Base-by-base conservation (phyloP, 2,888 invertebrate genomes). In the Lomographa bimaculata region DNA sequence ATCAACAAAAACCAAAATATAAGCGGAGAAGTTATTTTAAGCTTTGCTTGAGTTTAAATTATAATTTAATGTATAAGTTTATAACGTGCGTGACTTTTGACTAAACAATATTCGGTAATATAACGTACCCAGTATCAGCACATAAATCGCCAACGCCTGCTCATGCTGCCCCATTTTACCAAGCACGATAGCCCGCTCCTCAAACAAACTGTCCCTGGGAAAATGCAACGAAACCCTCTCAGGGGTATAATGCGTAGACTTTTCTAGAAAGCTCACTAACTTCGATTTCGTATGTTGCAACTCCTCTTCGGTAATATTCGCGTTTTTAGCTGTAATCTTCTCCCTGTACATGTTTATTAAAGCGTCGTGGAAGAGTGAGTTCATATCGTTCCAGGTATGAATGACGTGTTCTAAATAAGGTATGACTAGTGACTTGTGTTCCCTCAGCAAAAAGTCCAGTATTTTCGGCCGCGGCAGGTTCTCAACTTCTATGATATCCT, bases 361-460 rank as follows among this genome's bases (percentile, higher is more conserved):
- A 1, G 95, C 94, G 71, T 99, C 98, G 77, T 99, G 99, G 63
- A 98, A 96, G 27, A 95, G 71, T 0, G 96, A 91, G 67, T 94
- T 95, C 0, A 91, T 91, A 55, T 99, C 99, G 46, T 93, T 92
- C 97, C 98, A 98, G 1, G 92, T 92, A 48, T 94, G 92, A 12
- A 99, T 96, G 0, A 99, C 93, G 71, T 99, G 98, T 71, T 99
- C 98, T 67, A 99, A 83, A 74, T 99, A 99, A 0, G 96, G 95
- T 62, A 98, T 96, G 0, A 97, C 96, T 11, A 97, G 87, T 7
- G 91, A 75, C 48, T 95, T 94, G 66, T 96, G 96, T 50, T 93
- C 94, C 57, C 94, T 91, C n/a, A 96, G 87, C 7, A 99, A 83
- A 74, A 95, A 98, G 64, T 97, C 96, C 18, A 98, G 83, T 18